Evolutionary conservation across 2,113 vertebrate genomes (phyloP).

Genomic region (Symphodus melops): DNA sequence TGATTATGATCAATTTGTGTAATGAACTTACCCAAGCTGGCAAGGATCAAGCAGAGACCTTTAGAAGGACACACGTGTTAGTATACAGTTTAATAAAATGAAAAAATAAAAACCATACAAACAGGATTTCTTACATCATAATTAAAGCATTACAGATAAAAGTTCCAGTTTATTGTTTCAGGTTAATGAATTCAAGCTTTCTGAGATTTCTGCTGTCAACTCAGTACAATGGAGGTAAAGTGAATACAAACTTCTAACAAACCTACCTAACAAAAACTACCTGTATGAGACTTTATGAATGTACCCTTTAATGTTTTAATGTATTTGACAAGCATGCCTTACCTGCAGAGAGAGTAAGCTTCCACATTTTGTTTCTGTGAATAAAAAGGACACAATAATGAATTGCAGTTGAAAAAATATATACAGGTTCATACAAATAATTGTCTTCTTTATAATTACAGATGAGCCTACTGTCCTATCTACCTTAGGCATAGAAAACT

Average conservation of each 20-base stretch:
- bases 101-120: not conserved
- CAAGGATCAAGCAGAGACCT: not conserved
- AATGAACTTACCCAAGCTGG: constrained; percentile 32
- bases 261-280: too few relatives aligned
- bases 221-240: too few relatives aligned
- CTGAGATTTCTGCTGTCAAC: too few relatives aligned
- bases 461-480: too few relatives aligned
- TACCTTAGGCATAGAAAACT: too few relatives aligned
- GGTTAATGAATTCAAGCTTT: too few relatives aligned
- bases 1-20: not conserved
- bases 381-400: not conserved
- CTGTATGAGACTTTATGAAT: too few relatives aligned
- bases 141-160: too few relatives aligned
- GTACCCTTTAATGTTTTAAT: too few relatives aligned
- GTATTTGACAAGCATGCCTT: not conserved
- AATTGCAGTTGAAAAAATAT: not conserved
- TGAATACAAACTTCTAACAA: too few relatives aligned
- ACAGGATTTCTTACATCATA: not conserved
- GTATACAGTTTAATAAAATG: not conserved
- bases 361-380: constrained; percentile 36
- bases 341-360: constrained; percentile 33
- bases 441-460: too few relatives aligned
- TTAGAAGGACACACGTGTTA: not conserved
- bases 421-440: not conserved
- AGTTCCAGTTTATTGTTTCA: too few relatives aligned